Conservation (phyloP, 2,797 vertebrate species). For the Leptodactylus fallax region DNA sequence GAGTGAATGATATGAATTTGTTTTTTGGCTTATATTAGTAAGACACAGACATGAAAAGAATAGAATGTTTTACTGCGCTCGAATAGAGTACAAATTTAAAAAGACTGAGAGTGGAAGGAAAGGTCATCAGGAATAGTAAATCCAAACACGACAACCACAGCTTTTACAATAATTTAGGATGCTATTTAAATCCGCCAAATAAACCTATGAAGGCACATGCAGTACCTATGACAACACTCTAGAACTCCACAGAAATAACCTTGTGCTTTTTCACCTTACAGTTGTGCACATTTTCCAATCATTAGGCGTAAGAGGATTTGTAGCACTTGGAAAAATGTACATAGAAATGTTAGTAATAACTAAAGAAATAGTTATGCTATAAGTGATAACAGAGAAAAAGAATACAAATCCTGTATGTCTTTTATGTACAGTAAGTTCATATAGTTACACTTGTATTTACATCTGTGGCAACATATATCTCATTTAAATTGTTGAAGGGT, state of each 20-base stretch:
- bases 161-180: neutral
- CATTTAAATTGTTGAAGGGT: no score
- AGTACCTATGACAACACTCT: neutral
- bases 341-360: no score
- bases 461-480: no score
- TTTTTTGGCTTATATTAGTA: neutral
- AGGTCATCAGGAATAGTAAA: constrained; percentile 2
- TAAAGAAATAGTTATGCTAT: no score
- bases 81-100: neutral
- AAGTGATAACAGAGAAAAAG: no score
- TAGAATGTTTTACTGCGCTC: neutral
- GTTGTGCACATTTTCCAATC: neutral
- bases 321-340: neutral
- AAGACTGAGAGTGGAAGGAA: neutral
- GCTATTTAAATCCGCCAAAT: neutral
- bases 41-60: neutral
- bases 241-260: neutral
- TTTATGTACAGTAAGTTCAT: no score
- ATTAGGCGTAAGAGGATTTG: neutral
- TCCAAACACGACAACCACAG: neutral
- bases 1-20: neutral
- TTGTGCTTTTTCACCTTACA: neutral
- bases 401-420: no score
- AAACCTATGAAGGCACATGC: neutral
- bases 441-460: no score